These are phyloP conservation scores for Perca schrenkii DNA, from an alignment of 2,113 vertebrate species.

Conservation along the genomic window DNA sequence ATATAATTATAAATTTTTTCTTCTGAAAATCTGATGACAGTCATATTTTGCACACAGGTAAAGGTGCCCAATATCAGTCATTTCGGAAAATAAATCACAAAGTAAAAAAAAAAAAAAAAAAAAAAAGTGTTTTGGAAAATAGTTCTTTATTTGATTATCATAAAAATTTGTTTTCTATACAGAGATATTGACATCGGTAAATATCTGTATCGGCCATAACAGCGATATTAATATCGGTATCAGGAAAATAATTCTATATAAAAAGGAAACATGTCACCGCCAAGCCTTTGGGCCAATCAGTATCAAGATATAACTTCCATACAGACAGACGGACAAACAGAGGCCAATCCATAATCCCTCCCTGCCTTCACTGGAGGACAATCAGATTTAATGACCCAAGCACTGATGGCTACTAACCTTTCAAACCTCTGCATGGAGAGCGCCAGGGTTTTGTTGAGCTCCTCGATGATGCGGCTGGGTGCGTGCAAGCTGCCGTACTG, in stretches of 20 bases:
- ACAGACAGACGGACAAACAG: background rate
- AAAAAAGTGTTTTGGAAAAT: no score
- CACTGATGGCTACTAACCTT: conserved; percentile 84
- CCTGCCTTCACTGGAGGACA: conserved; percentile 32
- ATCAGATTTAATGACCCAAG: conserved; percentile 35
- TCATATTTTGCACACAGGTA: no score
- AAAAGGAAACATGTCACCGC: background rate
- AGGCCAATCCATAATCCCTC: conserved; percentile 45
- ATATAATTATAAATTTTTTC: no score
- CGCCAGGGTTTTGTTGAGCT: conserved; percentile 96
- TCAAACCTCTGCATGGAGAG: conserved; percentile 98
- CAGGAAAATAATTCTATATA: background rate
- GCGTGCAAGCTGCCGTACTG: conserved; percentile 92
- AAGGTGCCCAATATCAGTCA: no score
- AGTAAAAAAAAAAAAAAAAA: no score
- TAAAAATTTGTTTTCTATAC: no score
- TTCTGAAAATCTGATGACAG: no score
- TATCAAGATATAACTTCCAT: background rate
- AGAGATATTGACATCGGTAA: no score
- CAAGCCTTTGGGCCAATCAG: background rate
- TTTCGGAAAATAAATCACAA: no score
- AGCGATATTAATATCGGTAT: no score
- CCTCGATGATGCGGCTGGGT: conserved; percentile 95
- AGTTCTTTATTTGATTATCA: no score
- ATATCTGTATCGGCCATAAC: no score